phyloP scores from a whole-genome alignment of 2,888 invertebrate genomes.

The Volucella bombylans region DNA sequence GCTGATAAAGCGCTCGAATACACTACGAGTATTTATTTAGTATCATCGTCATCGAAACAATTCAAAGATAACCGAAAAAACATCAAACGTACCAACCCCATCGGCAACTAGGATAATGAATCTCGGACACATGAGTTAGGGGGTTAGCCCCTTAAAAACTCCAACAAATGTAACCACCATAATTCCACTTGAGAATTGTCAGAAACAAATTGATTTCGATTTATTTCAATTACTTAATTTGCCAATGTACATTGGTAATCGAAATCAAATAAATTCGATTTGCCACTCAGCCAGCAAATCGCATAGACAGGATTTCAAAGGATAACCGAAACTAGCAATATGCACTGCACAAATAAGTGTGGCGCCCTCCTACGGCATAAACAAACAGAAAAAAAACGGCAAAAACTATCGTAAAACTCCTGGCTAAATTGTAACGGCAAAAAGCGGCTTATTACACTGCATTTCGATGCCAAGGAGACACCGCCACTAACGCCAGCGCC shows the following conservation, averaged over 20 bases:
- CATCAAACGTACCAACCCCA: background rate
- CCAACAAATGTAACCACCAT: slow-evolving; percentile 7
- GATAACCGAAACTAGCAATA: slow-evolving; percentile 37
- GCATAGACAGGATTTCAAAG: slow-evolving; percentile 32
- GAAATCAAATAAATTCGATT: slow-evolving; percentile 70
- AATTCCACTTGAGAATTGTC: slow-evolving; percentile 38
- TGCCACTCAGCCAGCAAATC: slow-evolving; percentile 24
- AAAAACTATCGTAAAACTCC: slow-evolving; percentile 8
- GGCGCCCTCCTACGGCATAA: background rate
- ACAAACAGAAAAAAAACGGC: background rate
- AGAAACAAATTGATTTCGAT: slow-evolving; percentile 61
- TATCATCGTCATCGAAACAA: slow-evolving; percentile 15
- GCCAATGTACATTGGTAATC: slow-evolving; percentile 53
- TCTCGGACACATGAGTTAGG: background rate
- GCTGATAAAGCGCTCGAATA: slow-evolving; percentile 8
- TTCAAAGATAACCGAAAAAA: background rate
- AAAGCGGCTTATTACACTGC: slow-evolving; percentile 16
- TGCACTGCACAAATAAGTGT: slow-evolving; percentile 12
- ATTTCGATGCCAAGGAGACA: background rate
- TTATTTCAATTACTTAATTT: slow-evolving; percentile 68
- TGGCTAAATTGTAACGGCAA: slow-evolving; percentile 13
- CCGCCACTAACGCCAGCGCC: too few species aligned
- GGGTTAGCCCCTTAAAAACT: background rate
- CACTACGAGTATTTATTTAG: slow-evolving; percentile 37
- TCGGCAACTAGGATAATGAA: background rate